Conservation (phyloP, 1,140 invertebrate genomes). For the Calosoma granatense region DNA sequence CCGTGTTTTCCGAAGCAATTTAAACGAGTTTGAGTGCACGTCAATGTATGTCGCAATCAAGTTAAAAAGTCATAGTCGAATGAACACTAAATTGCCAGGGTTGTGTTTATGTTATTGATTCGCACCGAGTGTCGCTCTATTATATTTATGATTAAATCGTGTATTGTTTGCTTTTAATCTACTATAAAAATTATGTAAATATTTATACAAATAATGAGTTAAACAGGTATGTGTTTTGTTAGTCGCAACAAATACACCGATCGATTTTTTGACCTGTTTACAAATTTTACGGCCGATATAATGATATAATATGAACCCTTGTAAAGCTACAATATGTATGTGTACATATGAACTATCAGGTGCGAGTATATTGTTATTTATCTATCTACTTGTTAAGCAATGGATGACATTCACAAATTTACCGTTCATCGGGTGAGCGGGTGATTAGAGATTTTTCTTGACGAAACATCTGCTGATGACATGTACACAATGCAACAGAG, state of each 20-base stretch:
- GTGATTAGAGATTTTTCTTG: not conserved
- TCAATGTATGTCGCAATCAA: not conserved
- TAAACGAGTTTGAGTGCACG: not conserved
- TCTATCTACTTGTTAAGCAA: too few species aligned
- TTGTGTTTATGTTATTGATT: not conserved
- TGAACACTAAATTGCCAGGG: not conserved
- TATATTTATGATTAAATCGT: conserved; percentile 5
- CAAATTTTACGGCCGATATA: too few species aligned
- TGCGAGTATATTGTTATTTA: too few species aligned
- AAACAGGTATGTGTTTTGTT: not conserved
- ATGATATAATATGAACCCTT: too few species aligned
- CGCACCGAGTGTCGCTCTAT: not conserved
- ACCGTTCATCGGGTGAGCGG: too few species aligned
- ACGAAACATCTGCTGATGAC: not conserved
- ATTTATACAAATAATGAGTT: conserved; percentile 4
- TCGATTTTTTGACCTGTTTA: too few species aligned
- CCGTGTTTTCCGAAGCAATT: not conserved
- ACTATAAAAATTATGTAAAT: not conserved
- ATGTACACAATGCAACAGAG: not conserved
- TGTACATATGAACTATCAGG: too few species aligned
- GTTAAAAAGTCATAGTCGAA: conserved; percentile 1
- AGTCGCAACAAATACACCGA: not conserved
- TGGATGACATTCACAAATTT: too few species aligned
- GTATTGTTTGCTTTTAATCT: conserved; percentile 4
- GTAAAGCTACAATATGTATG: too few species aligned